Conservation (phyloP, 2,797 vertebrate species). For the Graptemys geographica region DNA sequence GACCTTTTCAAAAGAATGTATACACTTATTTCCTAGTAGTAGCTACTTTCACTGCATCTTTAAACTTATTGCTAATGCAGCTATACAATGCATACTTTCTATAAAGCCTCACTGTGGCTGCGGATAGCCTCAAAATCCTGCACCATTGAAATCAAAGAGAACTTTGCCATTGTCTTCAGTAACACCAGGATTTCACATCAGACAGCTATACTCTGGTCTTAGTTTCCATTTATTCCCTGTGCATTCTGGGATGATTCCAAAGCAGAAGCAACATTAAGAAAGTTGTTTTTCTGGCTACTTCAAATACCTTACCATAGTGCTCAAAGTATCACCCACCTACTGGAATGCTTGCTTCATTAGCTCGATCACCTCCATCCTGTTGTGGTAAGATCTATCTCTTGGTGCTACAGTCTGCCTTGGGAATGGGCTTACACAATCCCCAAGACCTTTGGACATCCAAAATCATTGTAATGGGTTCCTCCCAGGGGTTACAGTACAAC, state of each 20-base stretch:
- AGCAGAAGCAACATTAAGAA: slow-evolving; percentile 29
- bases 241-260: background rate
- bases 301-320: slow-evolving; percentile 54
- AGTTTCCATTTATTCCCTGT: background rate
- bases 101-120: background rate
- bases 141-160: background rate
- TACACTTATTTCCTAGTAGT: background rate
- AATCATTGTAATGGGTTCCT: background rate
- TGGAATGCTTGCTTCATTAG: slow-evolving; percentile 48
- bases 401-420: background rate
- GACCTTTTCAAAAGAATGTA: background rate
- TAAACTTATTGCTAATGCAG: background rate
- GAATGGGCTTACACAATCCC: background rate
- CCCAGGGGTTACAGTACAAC: background rate
- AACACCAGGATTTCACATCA: background rate
- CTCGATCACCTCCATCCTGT: slow-evolving; percentile 22
- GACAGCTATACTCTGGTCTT: background rate
- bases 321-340: background rate
- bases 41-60: background rate
- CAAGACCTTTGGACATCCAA: no score
- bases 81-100: background rate
- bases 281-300: slow-evolving; percentile 60
- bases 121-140: background rate
- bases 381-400: slow-evolving; percentile 52
- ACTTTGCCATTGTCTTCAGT: background rate